phyloP scores from a whole-genome alignment of 2,888 invertebrate genomes.

The Mimumesa dahlbomi region DNA sequence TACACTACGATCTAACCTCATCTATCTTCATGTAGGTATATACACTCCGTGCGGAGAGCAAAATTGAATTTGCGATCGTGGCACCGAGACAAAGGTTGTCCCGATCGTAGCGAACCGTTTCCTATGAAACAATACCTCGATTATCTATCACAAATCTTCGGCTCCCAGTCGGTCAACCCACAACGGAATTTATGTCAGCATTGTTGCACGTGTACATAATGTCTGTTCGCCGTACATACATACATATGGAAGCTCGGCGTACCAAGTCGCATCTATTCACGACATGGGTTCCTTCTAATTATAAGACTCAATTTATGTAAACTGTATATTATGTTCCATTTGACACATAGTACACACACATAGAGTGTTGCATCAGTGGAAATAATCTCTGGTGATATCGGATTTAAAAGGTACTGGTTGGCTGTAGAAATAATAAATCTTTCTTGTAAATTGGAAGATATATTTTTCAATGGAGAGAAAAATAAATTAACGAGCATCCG shows the following conservation, averaged over 20 bases:
- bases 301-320: no score
- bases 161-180: slow-evolving; percentile 12
- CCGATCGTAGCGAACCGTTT: slow-evolving; percentile 41
- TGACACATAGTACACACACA: no score
- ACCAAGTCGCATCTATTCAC: not conserved
- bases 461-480: no score
- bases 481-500: no score
- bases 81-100: slow-evolving; percentile 35
- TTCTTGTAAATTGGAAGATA: no score
- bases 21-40: slow-evolving; percentile 33
- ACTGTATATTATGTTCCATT: no score
- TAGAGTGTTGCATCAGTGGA: no score
- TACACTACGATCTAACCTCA: slow-evolving; percentile 19
- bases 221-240: not conserved
- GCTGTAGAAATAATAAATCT: no score
- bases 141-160: slow-evolving; percentile 59
- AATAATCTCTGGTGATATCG: no score
- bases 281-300: slow-evolving; percentile 1
- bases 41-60: slow-evolving; percentile 17
- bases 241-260: not conserved
- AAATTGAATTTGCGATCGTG: slow-evolving; percentile 57
- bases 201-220: slow-evolving; percentile 14
- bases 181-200: slow-evolving; percentile 13
- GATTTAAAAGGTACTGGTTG: no score
- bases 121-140: slow-evolving; percentile 59